Conservation (phyloP, 1,140 invertebrate species). For the Hypsibius dujardini region DNA sequence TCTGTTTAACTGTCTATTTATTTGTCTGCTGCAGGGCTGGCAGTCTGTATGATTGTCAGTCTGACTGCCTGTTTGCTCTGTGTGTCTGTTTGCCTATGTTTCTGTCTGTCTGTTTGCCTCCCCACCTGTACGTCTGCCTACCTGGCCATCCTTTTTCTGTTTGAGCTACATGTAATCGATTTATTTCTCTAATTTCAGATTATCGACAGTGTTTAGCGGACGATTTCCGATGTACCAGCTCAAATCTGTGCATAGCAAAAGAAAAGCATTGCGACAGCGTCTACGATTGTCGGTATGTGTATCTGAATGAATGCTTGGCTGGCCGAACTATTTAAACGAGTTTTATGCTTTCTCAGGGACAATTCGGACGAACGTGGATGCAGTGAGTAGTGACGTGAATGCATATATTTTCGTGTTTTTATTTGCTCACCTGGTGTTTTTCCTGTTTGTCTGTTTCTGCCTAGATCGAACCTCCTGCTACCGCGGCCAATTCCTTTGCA, state of each 20-base stretch:
- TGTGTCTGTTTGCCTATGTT: constrained; percentile 17
- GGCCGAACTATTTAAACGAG: constrained; percentile 17
- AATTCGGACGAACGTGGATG: constrained; percentile 43
- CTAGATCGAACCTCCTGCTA: constrained; percentile 46
- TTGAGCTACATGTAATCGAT: no score
- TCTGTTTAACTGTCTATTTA: no score
- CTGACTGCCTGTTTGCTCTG: no score
- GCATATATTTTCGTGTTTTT: not conserved
- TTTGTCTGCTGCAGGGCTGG: no score
- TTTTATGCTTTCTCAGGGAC: constrained; percentile 37
- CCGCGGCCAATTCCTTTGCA: constrained; percentile 72
- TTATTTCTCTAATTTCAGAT: no score
- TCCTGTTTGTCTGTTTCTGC: no score
- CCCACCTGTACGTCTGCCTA: no score
- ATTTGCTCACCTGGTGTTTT: constrained; percentile 14
- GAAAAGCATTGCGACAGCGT: constrained; percentile 18
- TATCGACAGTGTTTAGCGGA: constrained; percentile 20
- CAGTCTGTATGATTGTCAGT: no score
- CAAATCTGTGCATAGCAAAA: constrained; percentile 16
- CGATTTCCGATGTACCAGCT: not conserved
- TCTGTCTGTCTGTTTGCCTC: not conserved
- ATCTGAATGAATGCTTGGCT: no score
- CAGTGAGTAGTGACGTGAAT: constrained; percentile 20
- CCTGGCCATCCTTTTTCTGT: no score
- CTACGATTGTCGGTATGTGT: constrained; percentile 21